Percentiles rank a stretch among this genome's conserved stretches.
Conservation (phyloP, 2,113 vertebrate species). For the Megaceryle maxima region DNA sequence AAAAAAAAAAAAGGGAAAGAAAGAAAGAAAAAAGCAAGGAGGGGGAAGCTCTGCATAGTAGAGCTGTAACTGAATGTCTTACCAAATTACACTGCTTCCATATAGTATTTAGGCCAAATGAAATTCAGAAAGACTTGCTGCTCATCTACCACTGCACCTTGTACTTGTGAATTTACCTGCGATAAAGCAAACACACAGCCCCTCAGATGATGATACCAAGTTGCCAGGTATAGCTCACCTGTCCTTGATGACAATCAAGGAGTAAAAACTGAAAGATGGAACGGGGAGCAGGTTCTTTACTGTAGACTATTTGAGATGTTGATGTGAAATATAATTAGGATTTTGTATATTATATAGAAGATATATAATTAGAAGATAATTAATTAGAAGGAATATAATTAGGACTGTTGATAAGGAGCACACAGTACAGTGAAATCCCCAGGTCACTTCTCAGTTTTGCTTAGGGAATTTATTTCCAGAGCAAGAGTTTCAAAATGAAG, state of each 20-base stretch:
- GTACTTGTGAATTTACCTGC: background rate
- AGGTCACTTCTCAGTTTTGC: background rate
- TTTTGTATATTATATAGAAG: no score
- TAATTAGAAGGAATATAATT: no score
- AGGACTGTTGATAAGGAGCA: background rate
- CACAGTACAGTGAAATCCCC: background rate
- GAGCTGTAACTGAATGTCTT: background rate
- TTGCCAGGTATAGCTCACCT: no score
- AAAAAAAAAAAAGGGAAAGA: no score
- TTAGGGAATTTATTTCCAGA: background rate
- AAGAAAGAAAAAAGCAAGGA: background rate
- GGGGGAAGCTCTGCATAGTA: no score
- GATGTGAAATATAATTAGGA: background rate
- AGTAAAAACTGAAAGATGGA: background rate
- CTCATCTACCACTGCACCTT: background rate
- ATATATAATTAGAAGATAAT: no score
- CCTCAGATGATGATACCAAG: background rate
- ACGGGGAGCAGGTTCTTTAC: background rate
- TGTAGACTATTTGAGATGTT: background rate
- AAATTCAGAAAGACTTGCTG: background rate
- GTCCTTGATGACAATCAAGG: background rate
- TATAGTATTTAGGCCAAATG: background rate
- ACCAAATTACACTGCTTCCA: rapidly evolving
- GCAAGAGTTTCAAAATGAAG: background rate
- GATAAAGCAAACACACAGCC: background rate